Conservation (phyloP, 2,888 invertebrate genomes). For the Argynnis bischoffii region DNA sequence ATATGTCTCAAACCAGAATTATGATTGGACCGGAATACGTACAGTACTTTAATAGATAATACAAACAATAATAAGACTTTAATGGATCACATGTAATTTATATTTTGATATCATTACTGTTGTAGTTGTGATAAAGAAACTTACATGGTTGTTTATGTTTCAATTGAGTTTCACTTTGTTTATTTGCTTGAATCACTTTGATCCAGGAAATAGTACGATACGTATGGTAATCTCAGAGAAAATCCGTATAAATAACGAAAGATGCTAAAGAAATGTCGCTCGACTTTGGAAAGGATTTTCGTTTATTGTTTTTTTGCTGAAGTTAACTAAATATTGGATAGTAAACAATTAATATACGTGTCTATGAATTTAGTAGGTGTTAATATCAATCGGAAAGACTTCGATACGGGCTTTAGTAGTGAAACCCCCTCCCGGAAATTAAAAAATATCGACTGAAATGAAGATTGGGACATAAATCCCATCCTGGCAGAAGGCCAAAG, state of each 20-base stretch:
- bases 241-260: slow-evolving; percentile 28
- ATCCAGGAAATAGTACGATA: slow-evolving; percentile 27
- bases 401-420: slow-evolving; percentile 20
- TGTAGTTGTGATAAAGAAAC: slow-evolving; percentile 26
- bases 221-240: slow-evolving; percentile 30
- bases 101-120: slow-evolving; percentile 35
- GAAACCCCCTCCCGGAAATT: slow-evolving; percentile 39
- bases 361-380: slow-evolving; percentile 1
- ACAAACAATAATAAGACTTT: too few relatives aligned
- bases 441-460: slow-evolving; percentile 43
- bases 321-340: neutral
- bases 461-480: slow-evolving; percentile 42
- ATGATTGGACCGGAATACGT: slow-evolving; percentile 66
- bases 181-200: slow-evolving; percentile 35
- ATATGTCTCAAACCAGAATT: slow-evolving; percentile 65
- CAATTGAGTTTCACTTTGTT: slow-evolving; percentile 27
- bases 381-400: slow-evolving; percentile 15
- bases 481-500: slow-evolving; percentile 42
- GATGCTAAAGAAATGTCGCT: slow-evolving; percentile 14
- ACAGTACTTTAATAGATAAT: slow-evolving; percentile 26
- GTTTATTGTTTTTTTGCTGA: slow-evolving; percentile 4
- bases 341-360: neutral
- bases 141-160: slow-evolving; percentile 21
- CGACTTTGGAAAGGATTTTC: slow-evolving; percentile 7
- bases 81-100: slow-evolving; percentile 13